Base-by-base conservation (phyloP, 1,140 invertebrate species). In the Cotesia typhae region DNA sequence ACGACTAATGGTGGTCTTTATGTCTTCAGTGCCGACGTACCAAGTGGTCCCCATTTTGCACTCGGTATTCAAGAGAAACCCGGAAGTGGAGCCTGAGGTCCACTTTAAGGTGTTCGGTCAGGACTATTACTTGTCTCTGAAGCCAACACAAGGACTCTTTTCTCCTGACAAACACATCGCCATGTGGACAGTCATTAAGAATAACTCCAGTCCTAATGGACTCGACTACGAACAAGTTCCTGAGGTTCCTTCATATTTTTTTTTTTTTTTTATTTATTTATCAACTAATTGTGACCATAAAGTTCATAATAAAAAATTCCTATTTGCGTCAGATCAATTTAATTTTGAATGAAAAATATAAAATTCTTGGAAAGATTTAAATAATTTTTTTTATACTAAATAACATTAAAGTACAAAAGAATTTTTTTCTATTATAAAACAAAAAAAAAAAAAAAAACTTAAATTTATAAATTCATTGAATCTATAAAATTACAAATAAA, bases 61-160 rank as follows among this genome's bases (percentile, higher is more conserved):
- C 85, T 88, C 80, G 76, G 77, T 81, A 75, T 84, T 77, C 79
- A 89, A 81, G 81, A 88, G 79, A 77, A 87, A 77, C 79, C 85
- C 79, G 83, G 89, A 80, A 64, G 86, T 55, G 85, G 76, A 86
- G 88, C 91, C 92, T 75, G 91, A 91, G 81, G 89, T 95, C 35
- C 90, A 92, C 71, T 88, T 95, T 74, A 91, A 91, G 82, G 94
- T 92, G 59, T 95, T 95, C 80, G 94, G 94, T 14, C 90, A 89
- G 80, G 88, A 90, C 74, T 85, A 93, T 76, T 91, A 92, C 79
- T 85, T 96, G 73, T 91, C 90, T 76, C 84, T 96, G 75, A 90
- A 90, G 76, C 91, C 90, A 57, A 94, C 93, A 57, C 88, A 92
- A 74, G 90, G 92, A 37, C 84, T 95, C 53, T 92, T 92, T 28